Base-by-base conservation (phyloP, 2,113 vertebrate species). In the Dicentrarchus labrax region DNA sequence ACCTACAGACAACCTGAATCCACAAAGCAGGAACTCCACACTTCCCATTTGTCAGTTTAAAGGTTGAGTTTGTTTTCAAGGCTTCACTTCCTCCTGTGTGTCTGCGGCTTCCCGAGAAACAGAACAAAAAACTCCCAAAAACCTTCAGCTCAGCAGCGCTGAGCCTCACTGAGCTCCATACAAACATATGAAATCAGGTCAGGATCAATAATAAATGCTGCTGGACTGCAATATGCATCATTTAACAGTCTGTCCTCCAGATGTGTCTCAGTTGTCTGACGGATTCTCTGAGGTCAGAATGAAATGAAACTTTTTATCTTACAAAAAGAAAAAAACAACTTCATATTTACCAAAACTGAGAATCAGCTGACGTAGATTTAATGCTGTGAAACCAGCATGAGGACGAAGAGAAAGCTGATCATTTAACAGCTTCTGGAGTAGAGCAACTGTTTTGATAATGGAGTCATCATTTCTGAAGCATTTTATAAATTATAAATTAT, bases 181-280 rank as follows among this genome's bases (percentile, higher is more conserved):
- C 64, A 21, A 38, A 59, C 41, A 51, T 9, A 30, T 12, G 74
- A 71, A 86, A 87, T 50, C 48, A 85, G 90, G 84, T 88, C 88
- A 4, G 3, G 69, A 77, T 91, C 69, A 88, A 92, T 89, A 86
- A 93, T 88, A 53, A 16, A 91, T 85, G 78, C 24, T 11, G 47
- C 65, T 50, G 38, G 61, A 62, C 70, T 72, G 51, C 5, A 54
- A 39, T 5, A 41, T 73, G 53, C 54, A 87, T 84, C 51, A 38
- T 78, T 84, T 39, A 80, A 45, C 0, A 54, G 48, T 68, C 45
- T n/a, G 43, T 59, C 6, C 39, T 57, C 45, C 67, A 53, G 71
- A 80, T 69, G 61, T 56, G 43, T 59, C 22, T 59, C 60, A 57
- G 24, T n/a, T 16, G 10, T 12, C 19, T 65, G 8, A 48, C 5